A percentile compares a stretch with the other conserved stretches of the same genome.
phyloP scores from a whole-genome alignment of 1,140 invertebrate genomes.

The Aphelinus certus region DNA sequence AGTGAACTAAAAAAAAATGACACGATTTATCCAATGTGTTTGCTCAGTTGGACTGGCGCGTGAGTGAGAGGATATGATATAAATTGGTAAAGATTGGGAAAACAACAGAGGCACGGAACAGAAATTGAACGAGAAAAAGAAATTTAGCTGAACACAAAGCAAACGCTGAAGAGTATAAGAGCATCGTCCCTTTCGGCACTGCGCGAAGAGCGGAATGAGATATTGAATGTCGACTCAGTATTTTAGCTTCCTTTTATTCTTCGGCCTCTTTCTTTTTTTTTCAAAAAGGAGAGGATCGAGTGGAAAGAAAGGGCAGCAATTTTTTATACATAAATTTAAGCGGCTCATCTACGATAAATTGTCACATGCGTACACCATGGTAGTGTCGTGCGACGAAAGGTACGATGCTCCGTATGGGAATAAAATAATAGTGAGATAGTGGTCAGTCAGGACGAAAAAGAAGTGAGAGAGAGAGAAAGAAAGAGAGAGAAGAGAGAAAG shows the following conservation, averaged over 20 bases:
- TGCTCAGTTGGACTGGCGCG: conserved; percentile 12
- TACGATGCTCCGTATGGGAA: conserved; percentile 19
- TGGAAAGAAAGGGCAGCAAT: neutral
- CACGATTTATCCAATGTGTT: neutral
- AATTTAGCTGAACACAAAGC: conserved; percentile 2
- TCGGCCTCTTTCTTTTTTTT: neutral
- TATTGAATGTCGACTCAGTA: conserved; percentile 16
- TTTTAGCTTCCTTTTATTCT: neutral
- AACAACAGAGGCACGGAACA: neutral
- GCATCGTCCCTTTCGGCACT: neutral
- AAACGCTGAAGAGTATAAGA: neutral
- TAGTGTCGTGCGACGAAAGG: conserved; percentile 12
- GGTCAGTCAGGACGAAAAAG: neutral
- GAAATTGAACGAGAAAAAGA: neutral
- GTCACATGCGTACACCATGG: neutral
- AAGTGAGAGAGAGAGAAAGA: conserved; percentile 18
- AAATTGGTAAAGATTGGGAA: neutral
- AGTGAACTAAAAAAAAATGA: neutral
- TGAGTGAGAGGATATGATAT: neutral
- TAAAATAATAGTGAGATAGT: neutral
- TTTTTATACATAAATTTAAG: conserved; percentile 19
- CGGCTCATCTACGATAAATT: neutral
- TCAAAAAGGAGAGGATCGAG: neutral
- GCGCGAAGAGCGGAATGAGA: neutral
- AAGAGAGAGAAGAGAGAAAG: conserved; percentile 28